phyloP scores from a whole-genome alignment of 2,888 invertebrate genomes.

The Hypena proboscidalis region DNA sequence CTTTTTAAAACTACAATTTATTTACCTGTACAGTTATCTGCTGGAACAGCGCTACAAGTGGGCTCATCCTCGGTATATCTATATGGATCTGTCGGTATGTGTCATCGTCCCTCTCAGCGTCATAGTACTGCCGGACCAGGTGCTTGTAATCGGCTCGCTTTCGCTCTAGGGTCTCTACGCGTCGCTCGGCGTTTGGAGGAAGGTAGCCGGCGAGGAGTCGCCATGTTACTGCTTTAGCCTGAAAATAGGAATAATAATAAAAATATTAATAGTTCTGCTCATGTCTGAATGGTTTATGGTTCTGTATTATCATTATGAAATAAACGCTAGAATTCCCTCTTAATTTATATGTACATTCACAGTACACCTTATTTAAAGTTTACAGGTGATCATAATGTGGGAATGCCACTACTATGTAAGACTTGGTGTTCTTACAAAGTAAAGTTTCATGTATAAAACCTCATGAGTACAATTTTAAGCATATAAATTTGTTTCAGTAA shows the following conservation, averaged over 20 bases:
- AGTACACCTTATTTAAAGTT: too few species aligned
- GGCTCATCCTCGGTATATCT: constrained; percentile 99
- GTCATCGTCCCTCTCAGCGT: constrained; percentile 93
- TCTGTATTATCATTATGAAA: too few species aligned
- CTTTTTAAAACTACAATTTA: neutral
- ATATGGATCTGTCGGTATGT: constrained; percentile 98
- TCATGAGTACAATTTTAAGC: too few species aligned
- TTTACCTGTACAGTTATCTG: constrained; percentile 93
- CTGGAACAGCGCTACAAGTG: constrained; percentile 97
- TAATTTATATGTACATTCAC: too few species aligned
- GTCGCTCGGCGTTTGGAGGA: constrained; percentile 95
- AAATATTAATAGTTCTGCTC: neutral
- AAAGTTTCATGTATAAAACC: too few species aligned
- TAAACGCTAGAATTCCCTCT: too few species aligned
- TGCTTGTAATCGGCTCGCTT: constrained; percentile 98
- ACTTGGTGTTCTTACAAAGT: too few species aligned
- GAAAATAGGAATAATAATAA: constrained; percentile 22
- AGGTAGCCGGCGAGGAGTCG: constrained; percentile 93
- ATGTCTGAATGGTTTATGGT: too few species aligned
- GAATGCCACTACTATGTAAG: too few species aligned
- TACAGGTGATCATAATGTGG: too few species aligned
- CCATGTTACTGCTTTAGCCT: constrained; percentile 88
- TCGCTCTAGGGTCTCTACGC: constrained; percentile 93
- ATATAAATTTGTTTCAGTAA: too few species aligned
- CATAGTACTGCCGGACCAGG: constrained; percentile 98